phyloP scores from a whole-genome alignment of 1,140 invertebrate species.

The Platorchestia sp. region DNA sequence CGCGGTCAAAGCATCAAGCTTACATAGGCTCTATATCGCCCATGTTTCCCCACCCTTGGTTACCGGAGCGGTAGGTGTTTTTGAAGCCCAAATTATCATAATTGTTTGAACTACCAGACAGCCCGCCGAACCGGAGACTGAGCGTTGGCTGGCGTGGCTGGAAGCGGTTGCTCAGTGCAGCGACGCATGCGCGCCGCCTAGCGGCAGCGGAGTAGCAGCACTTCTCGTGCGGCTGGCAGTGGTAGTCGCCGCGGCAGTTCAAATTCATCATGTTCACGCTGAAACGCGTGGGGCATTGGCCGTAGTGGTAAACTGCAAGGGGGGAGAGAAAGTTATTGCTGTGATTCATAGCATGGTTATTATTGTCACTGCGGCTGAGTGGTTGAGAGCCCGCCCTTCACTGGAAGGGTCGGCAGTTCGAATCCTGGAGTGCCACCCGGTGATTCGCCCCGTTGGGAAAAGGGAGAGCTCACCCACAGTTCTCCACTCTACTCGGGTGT shows the following conservation, averaged over 20 bases:
- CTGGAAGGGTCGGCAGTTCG: no score
- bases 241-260: neutral
- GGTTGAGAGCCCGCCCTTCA: no score
- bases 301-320: neutral
- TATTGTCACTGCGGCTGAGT: no score
- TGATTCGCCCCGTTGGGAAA: no score
- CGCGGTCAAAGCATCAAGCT: no score
- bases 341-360: neutral
- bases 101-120: neutral
- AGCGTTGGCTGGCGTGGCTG: neutral
- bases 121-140: neutral
- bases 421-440: no score
- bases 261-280: neutral
- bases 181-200: neutral
- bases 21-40: slow-evolving; percentile 21
- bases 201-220: neutral
- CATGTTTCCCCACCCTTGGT: slow-evolving; percentile 31
- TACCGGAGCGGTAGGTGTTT: neutral
- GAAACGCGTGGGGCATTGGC: slow-evolving; percentile 26
- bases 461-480: no score
- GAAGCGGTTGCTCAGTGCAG: slow-evolving; percentile 33
- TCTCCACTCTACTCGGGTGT: no score
- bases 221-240: slow-evolving; percentile 42
- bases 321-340: neutral
- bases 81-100: neutral